Evolutionary conservation across 2,888 invertebrate genomes (phyloP), one percentile per base, ranked within the genome.

Genomic region (Papilio elwesi): DNA sequence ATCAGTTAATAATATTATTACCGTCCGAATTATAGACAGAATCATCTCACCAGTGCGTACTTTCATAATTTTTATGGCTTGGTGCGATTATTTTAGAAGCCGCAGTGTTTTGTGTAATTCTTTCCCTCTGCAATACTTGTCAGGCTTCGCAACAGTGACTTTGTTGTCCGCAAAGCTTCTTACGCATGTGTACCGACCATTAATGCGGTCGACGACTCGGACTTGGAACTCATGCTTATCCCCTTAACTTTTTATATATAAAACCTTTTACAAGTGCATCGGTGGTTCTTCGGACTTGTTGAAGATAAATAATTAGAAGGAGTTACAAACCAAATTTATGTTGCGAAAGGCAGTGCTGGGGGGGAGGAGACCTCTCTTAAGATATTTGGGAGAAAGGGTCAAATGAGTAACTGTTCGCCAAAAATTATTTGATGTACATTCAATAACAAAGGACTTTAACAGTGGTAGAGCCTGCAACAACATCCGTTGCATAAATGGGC

Each of bases 141-240:
- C 65, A 49, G 65, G 55, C 53, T 70, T 65, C 65, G 48, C 15
- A 51, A 49, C 63, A 53, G n/a, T 26, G 26, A 38, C 71, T 71
- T 48, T 51, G 64, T 51, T 52, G 59, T 10, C n/a, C 57, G 51
- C 57, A 51, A 70, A 70, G 49, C 71, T 71, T 51, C 51, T 71
- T 66, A 71, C 51, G 1, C 26, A 15, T 57, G n/a, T 55, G 51
- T 47, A 55, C 55, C 2, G 4, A 65, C 49, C 36, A 48, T 49
- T 70, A 65, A 65, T 57, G 65, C 65, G 65, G 36, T 26, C 36
- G 55, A 16, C 51, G 38, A 15, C 16, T 16, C 48, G 48, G 55
- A 57, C 70, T 65, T 65, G 66, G 57, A 59, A 65, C 71, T n/a
- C 36, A 15, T 43, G 38, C 51, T 71, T 65, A 71, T 57, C 71